Base-by-base conservation (phyloP, 2,888 invertebrate genomes). In the Hemicrepidius hirtus region DNA sequence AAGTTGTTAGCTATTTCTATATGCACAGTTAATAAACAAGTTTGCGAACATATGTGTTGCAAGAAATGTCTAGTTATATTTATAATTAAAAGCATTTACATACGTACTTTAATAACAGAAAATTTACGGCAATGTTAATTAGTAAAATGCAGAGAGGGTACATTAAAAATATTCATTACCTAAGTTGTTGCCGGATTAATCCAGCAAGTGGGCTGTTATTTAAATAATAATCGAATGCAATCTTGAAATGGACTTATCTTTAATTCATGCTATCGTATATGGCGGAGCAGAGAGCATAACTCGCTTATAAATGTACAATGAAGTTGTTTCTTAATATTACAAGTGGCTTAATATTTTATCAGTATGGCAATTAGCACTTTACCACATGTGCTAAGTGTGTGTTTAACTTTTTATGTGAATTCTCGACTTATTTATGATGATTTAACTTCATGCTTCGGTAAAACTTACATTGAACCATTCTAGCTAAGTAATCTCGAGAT, bases 231-330 rank as follows among this genome's bases (percentile, higher is more conserved):
- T 75, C 74, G 67, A 77, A 76, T 76, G 73, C 73, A 75, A 75
- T 77, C 74, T 76, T 72, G 69, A 76, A 76, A 76, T 76, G 74
- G 76, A 71, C 74, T 78, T 75, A 76, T 78, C 77, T 77, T 78
- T 78, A 78, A 78, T 76, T 77, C 77, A 77, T 78, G 71, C 64
- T 75, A 76, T 71, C 74, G 46, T 70, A 70, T 70, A 71, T 68
- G 62, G 64, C 32, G 35, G 50, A 60, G 68, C 40, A 53, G 64
- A 59, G 59, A 53, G 68, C 65, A 55, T 60, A 74, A 68, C 71
- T 71, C 44, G 65, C 59, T 60, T 68, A 53, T 60, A 73, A 68
- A 69, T 64, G 68, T 68, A 68, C 46, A 65, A 71, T 71, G 68
- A 71, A 71, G 74, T 55, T 68, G 68, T 74, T 71, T 71, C 74